phyloP scores from a whole-genome alignment of 2,797 vertebrate species.

The Syncerus caffer region DNA sequence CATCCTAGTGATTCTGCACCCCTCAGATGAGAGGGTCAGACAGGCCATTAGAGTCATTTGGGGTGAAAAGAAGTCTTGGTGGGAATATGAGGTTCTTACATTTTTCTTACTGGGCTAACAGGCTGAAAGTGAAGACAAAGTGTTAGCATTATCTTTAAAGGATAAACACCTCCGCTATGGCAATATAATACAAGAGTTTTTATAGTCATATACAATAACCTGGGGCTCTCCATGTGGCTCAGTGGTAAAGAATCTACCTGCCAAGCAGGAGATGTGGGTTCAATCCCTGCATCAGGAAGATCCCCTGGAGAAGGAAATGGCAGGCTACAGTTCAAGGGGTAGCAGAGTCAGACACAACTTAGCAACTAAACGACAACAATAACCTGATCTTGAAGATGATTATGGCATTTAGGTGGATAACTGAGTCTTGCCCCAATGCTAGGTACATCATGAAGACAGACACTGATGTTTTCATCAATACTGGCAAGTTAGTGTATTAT shows the following conservation, averaged over 20 bases:
- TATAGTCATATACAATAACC: slow-evolving; percentile 76
- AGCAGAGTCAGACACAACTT: background rate
- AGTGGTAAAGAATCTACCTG: background rate
- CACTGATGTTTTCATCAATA: slow-evolving; percentile 78
- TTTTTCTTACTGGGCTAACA: slow-evolving; percentile 79
- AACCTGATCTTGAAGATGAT: slow-evolving; percentile 83
- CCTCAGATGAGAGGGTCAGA: slow-evolving; percentile 64
- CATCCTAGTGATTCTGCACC: slow-evolving; percentile 79
- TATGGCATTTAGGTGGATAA: slow-evolving; percentile 80
- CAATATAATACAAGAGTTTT: slow-evolving; percentile 80
- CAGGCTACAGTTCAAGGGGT: background rate
- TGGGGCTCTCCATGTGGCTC: slow-evolving; percentile 22
- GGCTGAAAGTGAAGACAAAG: background rate
- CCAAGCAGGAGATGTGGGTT: background rate
- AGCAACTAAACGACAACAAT: background rate
- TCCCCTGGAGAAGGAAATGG: background rate
- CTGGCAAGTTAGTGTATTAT: slow-evolving; percentile 77
- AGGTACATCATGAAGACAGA: slow-evolving; percentile 82
- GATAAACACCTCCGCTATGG: slow-evolving; percentile 78
- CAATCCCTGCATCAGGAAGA: background rate
- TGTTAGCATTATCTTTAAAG: slow-evolving; percentile 64
- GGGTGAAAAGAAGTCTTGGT: slow-evolving; percentile 76
- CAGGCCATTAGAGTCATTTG: slow-evolving; percentile 78
- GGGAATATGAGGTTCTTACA: slow-evolving; percentile 73
- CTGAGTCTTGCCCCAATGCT: slow-evolving; percentile 77